These are phyloP conservation scores for Trissolcus japonicus DNA, from an alignment of 2,888 invertebrate genomes.

Conservation along the genomic window DNA sequence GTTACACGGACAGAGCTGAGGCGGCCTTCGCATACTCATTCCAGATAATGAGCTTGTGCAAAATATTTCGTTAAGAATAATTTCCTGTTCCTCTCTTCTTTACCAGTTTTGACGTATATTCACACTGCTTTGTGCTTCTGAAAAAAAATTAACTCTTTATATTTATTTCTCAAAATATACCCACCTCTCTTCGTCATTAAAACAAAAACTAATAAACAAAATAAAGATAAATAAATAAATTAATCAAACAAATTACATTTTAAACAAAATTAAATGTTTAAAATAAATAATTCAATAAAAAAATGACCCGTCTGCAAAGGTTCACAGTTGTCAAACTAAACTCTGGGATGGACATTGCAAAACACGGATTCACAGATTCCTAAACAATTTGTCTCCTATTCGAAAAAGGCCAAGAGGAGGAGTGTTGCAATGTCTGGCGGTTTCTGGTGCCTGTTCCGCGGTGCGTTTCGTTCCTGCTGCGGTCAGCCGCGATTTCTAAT, in stretches of 20 bases:
- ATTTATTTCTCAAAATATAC: too few relatives aligned
- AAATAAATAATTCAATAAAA: too few relatives aligned
- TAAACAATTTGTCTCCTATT: slow-evolving; percentile 48
- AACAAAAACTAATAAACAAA: too few relatives aligned
- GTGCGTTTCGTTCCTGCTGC: slow-evolving; percentile 53
- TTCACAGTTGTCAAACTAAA: not conserved
- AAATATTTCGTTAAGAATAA: slow-evolving; percentile 57
- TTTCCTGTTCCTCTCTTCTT: slow-evolving; percentile 51
- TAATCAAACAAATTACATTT: too few relatives aligned
- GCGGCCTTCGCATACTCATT: slow-evolving; percentile 58
- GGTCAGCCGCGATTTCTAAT: slow-evolving; percentile 64
- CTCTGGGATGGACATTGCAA: too few relatives aligned
- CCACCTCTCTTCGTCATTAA: too few relatives aligned
- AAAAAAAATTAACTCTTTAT: too few relatives aligned
- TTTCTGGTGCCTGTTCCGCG: slow-evolving; percentile 43
- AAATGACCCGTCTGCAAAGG: not conserved
- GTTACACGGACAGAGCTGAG: slow-evolving; percentile 45
- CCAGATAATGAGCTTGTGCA: slow-evolving; percentile 55
- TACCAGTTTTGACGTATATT: slow-evolving; percentile 25
- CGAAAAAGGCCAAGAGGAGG: slow-evolving; percentile 33
- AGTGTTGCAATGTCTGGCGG: slow-evolving; percentile 39
- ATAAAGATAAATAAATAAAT: too few relatives aligned
- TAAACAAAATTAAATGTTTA: too few relatives aligned
- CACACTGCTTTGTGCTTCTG: not conserved
- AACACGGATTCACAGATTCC: too few relatives aligned